Conservation (phyloP, 2,797 vertebrate species). For the Neosilurus mollespiculum region DNA sequence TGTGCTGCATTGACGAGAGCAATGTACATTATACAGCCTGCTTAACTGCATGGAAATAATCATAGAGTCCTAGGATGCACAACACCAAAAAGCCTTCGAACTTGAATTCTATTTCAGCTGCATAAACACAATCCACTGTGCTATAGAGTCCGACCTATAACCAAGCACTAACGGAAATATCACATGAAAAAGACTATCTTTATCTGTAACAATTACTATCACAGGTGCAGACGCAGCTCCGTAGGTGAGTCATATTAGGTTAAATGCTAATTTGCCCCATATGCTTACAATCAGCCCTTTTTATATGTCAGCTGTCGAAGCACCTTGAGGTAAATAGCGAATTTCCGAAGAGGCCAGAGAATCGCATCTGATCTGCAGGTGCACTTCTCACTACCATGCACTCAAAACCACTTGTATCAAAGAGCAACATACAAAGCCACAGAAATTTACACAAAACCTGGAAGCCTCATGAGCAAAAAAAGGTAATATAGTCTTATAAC, state of each 20-base stretch:
- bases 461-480: not conserved
- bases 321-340: conserved; percentile 5
- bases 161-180: not conserved
- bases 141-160: conserved; percentile 31
- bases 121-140: conserved; percentile 53
- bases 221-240: not conserved
- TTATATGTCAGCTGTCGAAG: conserved; percentile 21
- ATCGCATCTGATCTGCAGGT: conserved; percentile 12
- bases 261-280: not conserved
- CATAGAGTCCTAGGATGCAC: conserved; percentile 61
- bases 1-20: conserved; percentile 62
- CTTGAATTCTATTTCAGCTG: conserved; percentile 67
- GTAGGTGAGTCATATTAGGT: not conserved
- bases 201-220: conserved; percentile 8
- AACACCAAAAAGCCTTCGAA: conserved; percentile 66
- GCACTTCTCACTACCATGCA: not conserved
- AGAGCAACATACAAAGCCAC: not conserved
- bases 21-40: conserved; percentile 67
- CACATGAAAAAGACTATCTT: not conserved
- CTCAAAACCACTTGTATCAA: conserved; percentile 2
- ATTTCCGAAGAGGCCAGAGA: conserved; percentile 17
- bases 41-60: conserved; percentile 74
- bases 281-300: conserved; percentile 19
- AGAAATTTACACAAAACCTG: not conserved
- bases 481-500: not conserved